Evolutionary conservation across 2,888 invertebrate genomes (phyloP).

Genomic region (Polyommatus icarus): DNA sequence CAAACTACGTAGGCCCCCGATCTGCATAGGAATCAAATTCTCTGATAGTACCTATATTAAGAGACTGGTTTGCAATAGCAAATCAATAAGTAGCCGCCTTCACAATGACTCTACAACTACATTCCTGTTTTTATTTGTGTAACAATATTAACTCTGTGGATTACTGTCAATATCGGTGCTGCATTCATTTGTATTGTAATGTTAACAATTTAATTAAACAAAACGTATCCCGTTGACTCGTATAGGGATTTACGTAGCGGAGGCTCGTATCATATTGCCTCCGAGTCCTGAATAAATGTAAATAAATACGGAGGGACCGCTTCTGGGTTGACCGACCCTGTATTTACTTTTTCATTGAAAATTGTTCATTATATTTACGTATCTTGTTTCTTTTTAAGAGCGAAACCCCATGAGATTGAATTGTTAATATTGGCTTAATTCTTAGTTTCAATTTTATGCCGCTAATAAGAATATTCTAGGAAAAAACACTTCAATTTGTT

Average conservation of each 20-base stretch:
- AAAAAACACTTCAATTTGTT: too few species aligned
- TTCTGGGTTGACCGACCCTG: neutral
- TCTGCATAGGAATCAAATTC: too few species aligned
- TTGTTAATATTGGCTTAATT: neutral
- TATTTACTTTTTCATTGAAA: slow-evolving; percentile 5
- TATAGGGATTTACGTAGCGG: neutral
- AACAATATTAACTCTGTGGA: slow-evolving; percentile 1
- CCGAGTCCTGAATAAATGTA: neutral
- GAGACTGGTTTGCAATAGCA: neutral
- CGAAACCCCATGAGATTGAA: neutral
- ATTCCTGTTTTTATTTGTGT: neutral
- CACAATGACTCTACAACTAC: neutral
- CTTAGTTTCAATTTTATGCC: too few species aligned
- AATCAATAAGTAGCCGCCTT: neutral
- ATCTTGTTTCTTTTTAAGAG: neutral
- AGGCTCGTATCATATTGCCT: neutral
- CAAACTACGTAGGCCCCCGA: too few species aligned
- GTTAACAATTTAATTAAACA: slow-evolving; percentile 15
- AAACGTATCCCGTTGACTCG: neutral
- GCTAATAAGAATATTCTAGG: too few species aligned
- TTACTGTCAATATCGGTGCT: neutral
- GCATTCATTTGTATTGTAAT: slow-evolving; percentile 20
- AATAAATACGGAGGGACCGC: slow-evolving; percentile 1
- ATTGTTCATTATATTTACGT: neutral
- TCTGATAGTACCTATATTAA: too few species aligned